Evolutionary conservation across 2,888 invertebrate genomes (phyloP).

Genomic region (Tenthredo distinguenda): DNA sequence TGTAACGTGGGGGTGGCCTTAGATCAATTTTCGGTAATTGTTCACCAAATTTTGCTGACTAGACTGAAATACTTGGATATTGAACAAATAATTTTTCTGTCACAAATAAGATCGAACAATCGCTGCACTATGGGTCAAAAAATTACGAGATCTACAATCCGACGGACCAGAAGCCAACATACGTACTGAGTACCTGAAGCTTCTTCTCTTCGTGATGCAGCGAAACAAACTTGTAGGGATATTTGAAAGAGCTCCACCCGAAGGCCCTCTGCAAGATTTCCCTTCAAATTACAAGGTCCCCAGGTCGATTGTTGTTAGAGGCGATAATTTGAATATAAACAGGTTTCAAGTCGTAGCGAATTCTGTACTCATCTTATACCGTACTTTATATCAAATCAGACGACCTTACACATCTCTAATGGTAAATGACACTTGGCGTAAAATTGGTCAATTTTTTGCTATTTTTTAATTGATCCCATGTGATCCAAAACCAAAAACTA

Average conservation of each 20-base stretch:
- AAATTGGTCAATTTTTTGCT: no score
- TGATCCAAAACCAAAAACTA: no score
- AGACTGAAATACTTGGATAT: not conserved
- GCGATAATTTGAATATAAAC: not conserved
- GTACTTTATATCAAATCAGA: not conserved
- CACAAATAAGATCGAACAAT: constrained; percentile 72
- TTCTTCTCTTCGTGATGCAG: constrained; percentile 78
- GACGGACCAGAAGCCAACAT: constrained; percentile 69
- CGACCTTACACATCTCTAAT: not conserved
- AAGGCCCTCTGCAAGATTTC: constrained; percentile 70
- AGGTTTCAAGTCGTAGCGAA: not conserved
- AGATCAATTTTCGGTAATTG: not conserved
- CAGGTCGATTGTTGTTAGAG: constrained; percentile 15
- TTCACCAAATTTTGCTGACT: not conserved
- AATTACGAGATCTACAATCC: constrained; percentile 65
- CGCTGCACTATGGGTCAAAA: constrained; percentile 78
- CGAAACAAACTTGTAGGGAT: constrained; percentile 75
- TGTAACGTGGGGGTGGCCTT: not conserved
- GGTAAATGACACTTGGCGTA: not conserved
- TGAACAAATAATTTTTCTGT: not conserved
- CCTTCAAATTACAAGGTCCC: constrained; percentile 62
- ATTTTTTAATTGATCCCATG: no score
- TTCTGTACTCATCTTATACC: not conserved
- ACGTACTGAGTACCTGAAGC: constrained; percentile 76
- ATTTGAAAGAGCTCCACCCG: constrained; percentile 75